Evolutionary conservation across 2,888 invertebrate species (phyloP), one percentile per base, ranked within the genome.

Genomic region (Pterobdella sp.): DNA sequence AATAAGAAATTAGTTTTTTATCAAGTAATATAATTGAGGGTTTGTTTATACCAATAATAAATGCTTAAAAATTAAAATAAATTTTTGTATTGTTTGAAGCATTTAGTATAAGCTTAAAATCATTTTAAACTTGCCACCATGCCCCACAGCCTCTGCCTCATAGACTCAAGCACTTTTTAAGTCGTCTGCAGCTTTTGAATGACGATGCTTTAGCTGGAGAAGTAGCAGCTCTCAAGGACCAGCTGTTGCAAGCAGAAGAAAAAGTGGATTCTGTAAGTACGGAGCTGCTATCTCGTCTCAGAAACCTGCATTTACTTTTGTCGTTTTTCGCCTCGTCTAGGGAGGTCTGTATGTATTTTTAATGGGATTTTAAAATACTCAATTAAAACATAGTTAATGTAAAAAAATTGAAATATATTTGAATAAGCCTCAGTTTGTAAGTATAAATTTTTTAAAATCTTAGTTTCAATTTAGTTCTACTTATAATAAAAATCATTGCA

Each of bases 111-210:
- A n/a, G n/a, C n/a, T n/a, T n/a, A n/a, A n/a, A n/a, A n/a, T n/a
- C n/a, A n/a, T n/a, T n/a, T n/a, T n/a, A n/a, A n/a, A n/a, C n/a
- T n/a, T n/a, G n/a, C n/a, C n/a, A 56, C 60, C 60, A 22, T 22
- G n/a, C 26, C 60, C 14, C 18, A 56, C 73, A 73, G 66, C 68
- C 60, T 18, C 60, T 73, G 56, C 73, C 73, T 29, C 67, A 66
- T 3, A 52, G 67, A 49, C 67, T 68, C 34, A 65, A 66, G 32
- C 66, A 65, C 22, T 42, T 66, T 31, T 36, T 72, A 36, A 34
- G 71, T 56, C 60, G 60, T n/a, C 26, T 56, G 60, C n/a, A 56
- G 60, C 26, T 7, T 3, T 4, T 22, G 14, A n/a, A 22, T n/a
- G 60, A 56, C n/a, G 10, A 4, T 4, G 60, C 14, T 3, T 22